These are phyloP conservation scores for Eristalinus sepulchralis DNA, from an alignment of 2,888 invertebrate species.

Conservation along the genomic window DNA sequence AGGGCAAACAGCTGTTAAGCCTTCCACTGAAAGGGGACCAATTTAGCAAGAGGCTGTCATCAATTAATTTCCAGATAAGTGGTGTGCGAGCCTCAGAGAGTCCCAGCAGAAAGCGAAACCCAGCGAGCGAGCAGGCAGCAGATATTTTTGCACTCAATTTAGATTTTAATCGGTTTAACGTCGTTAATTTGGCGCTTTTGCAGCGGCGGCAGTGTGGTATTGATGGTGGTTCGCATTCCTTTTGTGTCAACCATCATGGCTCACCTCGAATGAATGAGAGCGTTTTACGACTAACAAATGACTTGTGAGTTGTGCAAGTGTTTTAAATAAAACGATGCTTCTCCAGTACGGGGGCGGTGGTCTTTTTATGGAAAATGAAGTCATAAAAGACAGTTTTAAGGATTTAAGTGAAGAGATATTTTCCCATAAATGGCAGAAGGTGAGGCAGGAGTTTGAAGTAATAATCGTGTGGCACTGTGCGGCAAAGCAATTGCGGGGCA, in stretches of 20 bases:
- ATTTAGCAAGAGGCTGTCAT: conserved; percentile 46
- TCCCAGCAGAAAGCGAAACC: neutral
- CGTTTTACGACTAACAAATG: neutral
- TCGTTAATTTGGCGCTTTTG: conserved; percentile 11
- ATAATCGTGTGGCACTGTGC: neutral
- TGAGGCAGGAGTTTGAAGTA: neutral
- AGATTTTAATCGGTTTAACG: conserved; percentile 57
- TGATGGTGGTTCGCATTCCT: neutral
- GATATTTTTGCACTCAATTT: conserved; percentile 62
- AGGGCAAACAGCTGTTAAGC: conserved; percentile 39
- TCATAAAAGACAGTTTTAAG: neutral
- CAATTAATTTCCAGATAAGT: conserved; percentile 42
- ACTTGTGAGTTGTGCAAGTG: neutral
- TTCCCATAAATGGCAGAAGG: neutral
- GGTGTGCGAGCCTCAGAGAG: neutral
- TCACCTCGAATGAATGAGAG: neutral
- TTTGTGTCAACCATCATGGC: neutral
- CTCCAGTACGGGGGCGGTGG: neutral
- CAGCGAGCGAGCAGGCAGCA: neutral
- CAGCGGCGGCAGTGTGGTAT: neutral
- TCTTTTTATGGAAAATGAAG: neutral
- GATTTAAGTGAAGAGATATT: neutral
- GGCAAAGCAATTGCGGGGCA: neutral
- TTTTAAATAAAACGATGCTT: neutral
- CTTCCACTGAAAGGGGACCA: conserved; percentile 5